Base-by-base conservation (phyloP, 1,140 invertebrate species). In the Cataglyphis hispanica region DNA sequence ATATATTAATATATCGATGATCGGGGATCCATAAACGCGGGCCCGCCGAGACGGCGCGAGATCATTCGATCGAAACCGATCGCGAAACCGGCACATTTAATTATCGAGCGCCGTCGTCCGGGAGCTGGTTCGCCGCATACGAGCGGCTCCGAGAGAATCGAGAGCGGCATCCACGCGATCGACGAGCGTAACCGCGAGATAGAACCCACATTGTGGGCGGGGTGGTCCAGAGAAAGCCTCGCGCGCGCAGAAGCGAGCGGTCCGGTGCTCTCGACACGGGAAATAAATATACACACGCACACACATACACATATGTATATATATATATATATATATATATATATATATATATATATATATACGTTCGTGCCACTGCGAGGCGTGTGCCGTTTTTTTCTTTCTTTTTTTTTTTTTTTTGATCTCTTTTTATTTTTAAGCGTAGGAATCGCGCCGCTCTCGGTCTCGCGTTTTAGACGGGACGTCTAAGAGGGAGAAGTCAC, bases 161-260 rank as follows among this genome's bases (percentile, higher is more conserved):
- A 53, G 72, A 64, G 61, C n/a, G 78, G 78, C 74, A 84, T 75
- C 74, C 83, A 86, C 83, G 81, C 87, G 66, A 87, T 87, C 85
- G 67, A 84, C 80, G 66, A 78, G 77, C 50, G 84, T 40, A 31
- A 87, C 61, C 46, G 70, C 53, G 58, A 76, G 84, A 77, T 34
- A 61, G 84, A 77, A 19, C 0, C 7, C 78, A 81, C 74, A 76
- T 91, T 89, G 93, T 93, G 92, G 93, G 93, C 93, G 93, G 92
- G 91, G 91, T 94, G 92, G 90, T 92, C 92, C 92, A 93, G 93
- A 94, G 93, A 94, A 94, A 94, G 93, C 93, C 86, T 88, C 84
- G 87, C 88, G 61, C 58, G 87, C 56, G 25, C 72, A 56, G 63
- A 19, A 19, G 86, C 80, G 22, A 40, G 25, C 56, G 40, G 50